Percentiles rank a stretch among this genome's conserved stretches.
Evolutionary conservation across 2,888 invertebrate species (phyloP).

Genomic region (Crepidodera aurea): DNA sequence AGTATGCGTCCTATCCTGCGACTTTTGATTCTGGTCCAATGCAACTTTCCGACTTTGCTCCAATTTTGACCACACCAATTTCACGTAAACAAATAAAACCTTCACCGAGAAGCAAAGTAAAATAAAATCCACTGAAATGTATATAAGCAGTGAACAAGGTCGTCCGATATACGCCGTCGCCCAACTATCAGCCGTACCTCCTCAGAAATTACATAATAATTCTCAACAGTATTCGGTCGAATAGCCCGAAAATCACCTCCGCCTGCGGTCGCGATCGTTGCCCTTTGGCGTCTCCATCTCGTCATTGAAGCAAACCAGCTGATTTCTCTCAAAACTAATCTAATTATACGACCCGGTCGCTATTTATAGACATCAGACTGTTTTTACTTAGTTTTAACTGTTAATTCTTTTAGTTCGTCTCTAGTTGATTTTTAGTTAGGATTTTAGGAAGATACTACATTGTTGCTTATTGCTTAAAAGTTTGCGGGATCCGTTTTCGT

Average conservation of each 20-base stretch:
- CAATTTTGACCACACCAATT: neutral
- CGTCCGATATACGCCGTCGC: conserved; percentile 14
- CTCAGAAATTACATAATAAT: conserved; percentile 23
- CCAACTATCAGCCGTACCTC: conserved; percentile 3
- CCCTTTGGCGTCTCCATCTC: neutral
- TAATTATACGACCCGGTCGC: neutral
- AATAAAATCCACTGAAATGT: conserved; percentile 16
- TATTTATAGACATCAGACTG: neutral
- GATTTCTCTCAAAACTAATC: neutral
- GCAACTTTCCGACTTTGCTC: too few species aligned
- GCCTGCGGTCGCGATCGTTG: conserved; percentile 4
- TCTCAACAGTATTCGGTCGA: too few species aligned
- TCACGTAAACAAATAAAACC: conserved; percentile 20
- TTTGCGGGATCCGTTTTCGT: too few species aligned
- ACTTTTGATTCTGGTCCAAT: too few species aligned
- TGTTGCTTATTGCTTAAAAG: too few species aligned
- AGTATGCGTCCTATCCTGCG: too few species aligned
- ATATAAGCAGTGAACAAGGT: conserved; percentile 22
- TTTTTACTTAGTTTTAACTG: too few species aligned
- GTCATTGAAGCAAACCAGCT: neutral
- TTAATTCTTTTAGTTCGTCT: neutral
- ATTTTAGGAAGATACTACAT: too few species aligned
- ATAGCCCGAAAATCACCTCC: conserved; percentile 17
- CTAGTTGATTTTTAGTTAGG: neutral
- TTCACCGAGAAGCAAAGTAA: conserved; percentile 16